Percentiles rank a stretch among this genome's conserved stretches.
Conservation (phyloP, 2,797 vertebrate species). For the Rhinophrynus dorsalis region DNA sequence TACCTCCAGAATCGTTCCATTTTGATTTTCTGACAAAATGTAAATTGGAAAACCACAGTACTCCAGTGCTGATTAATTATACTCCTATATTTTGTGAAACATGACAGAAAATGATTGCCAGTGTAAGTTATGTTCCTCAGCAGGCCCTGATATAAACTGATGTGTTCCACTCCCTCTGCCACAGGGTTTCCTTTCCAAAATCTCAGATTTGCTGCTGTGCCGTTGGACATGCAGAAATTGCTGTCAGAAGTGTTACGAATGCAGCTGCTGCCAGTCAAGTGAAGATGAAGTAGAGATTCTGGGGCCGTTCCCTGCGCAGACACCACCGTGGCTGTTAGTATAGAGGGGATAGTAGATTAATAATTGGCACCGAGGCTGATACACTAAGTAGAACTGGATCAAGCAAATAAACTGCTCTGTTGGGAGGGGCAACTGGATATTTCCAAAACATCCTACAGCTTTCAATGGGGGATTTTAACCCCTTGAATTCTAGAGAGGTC, state of each 20-base stretch:
- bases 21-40: no score
- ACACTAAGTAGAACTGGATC: no score
- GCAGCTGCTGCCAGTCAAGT: slow-evolving; percentile 78
- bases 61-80: background rate
- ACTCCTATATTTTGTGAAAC: background rate
- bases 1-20: no score
- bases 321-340: slow-evolving; percentile 87
- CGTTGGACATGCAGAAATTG: slow-evolving; percentile 81
- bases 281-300: slow-evolving; percentile 89
- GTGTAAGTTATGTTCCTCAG: background rate
- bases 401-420: no score
- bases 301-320: slow-evolving; percentile 86
- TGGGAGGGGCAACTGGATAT: no score
- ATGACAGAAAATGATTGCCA: background rate
- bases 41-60: background rate
- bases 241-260: slow-evolving; percentile 81
- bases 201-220: slow-evolving; percentile 81
- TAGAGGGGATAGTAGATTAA: background rate
- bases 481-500: no score
- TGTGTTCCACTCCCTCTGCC: background rate
- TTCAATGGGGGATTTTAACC: no score
- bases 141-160: background rate
- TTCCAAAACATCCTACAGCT: no score
- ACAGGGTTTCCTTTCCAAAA: slow-evolving; percentile 79
- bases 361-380: no score